Evolutionary conservation across 2,888 invertebrate species (phyloP).

Genomic region (Uropetala carovei): DNA sequence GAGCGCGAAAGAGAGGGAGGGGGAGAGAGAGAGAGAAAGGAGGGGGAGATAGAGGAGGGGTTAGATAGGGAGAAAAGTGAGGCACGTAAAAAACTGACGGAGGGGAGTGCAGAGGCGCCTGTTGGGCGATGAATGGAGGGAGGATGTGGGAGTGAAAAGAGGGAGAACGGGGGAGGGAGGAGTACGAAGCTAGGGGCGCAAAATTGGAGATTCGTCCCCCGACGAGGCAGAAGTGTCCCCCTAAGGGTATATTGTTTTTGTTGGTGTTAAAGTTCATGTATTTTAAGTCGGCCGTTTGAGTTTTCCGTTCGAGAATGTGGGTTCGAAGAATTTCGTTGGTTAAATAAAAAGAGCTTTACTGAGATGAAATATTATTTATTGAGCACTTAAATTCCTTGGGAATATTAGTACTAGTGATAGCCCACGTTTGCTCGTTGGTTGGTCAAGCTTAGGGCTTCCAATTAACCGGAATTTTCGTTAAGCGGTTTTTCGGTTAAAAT

Average conservation of each 20-base stretch:
- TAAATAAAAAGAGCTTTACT: no score
- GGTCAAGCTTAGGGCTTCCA: no score
- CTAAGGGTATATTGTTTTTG: not conserved
- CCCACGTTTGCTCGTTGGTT: no score
- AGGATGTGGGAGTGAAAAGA: not conserved
- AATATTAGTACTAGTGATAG: no score
- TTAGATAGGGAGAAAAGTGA: no score
- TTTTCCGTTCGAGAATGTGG: no score
- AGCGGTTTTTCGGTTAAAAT: no score
- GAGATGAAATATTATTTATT: no score
- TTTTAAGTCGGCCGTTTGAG: no score
- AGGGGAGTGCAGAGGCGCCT: not conserved
- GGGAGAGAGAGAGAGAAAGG: not conserved
- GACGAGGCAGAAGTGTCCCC: constrained; percentile 20
- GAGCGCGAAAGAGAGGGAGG: not conserved
- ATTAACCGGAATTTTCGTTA: no score
- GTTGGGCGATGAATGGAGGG: not conserved
- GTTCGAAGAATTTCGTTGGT: no score
- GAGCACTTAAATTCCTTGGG: no score
- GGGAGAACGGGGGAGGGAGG: not conserved
- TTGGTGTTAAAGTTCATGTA: not conserved
- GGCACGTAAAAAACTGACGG: not conserved
- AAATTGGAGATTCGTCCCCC: not conserved
- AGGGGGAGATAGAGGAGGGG: not conserved
- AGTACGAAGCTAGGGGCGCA: not conserved